phyloP scores from a whole-genome alignment of 2,113 vertebrate species.

The Mystacornis crossleyi region DNA sequence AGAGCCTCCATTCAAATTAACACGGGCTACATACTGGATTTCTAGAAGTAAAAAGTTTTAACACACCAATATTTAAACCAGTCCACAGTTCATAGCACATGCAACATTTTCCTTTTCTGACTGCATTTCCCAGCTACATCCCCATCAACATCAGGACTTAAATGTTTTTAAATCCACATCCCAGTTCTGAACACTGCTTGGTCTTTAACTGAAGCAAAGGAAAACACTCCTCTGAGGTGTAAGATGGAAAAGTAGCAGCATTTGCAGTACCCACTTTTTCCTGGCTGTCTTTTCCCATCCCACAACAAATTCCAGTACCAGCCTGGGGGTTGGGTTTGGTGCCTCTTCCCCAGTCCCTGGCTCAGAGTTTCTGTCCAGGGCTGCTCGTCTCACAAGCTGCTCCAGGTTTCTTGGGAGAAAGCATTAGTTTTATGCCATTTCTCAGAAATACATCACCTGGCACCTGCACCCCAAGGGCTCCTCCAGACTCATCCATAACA shows the following conservation, averaged over 20 bases:
- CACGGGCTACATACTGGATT: background rate
- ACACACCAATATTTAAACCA: background rate
- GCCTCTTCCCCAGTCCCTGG: background rate
- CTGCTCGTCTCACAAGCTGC: rapidly evolving
- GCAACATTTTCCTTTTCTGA: background rate
- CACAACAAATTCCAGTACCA: background rate
- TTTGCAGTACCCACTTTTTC: background rate
- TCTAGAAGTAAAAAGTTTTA: background rate
- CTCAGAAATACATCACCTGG: background rate
- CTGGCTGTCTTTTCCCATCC: background rate
- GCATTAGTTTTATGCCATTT: background rate
- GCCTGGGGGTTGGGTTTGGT: background rate
- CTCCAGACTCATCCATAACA: rapidly evolving
- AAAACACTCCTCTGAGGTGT: rapidly evolving
- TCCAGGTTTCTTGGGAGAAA: background rate
- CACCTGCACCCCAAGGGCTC: background rate
- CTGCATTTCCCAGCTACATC: background rate
- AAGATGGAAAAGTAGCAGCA: background rate
- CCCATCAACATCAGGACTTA: background rate
- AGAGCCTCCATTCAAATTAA: background rate
- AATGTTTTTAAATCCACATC: background rate
- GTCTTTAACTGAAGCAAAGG: background rate
- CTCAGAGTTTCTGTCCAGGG: background rate
- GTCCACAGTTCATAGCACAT: background rate
- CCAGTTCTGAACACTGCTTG: no score